Base-by-base conservation (phyloP, 2,113 vertebrate species). In the Macaca mulatta region DNA sequence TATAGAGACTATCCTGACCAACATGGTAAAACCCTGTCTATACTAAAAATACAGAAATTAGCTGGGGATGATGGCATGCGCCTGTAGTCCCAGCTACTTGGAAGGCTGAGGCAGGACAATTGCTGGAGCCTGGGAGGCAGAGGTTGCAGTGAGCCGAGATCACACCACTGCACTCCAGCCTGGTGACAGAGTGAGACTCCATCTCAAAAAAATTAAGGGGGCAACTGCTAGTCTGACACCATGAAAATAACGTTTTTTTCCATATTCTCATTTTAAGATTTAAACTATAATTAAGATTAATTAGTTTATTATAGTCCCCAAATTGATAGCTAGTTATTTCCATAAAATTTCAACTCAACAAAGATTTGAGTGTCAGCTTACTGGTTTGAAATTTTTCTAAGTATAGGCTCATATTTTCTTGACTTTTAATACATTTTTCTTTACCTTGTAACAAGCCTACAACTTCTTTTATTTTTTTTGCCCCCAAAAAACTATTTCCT, bases 401-500 rank as follows among this genome's bases (percentile, higher is more conserved):
- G 8, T 88, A 50, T 45, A 91, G 59, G 12, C 35, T 43, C 30
- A 35, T 75, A 43, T 48, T 93, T 74, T 95, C 72, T 57, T 64
- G 20, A 80, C 43, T 92, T 96, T 64, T 40, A 69, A 69, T 81
- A 70, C 86, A 75, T 20, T 69, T 83, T 59, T 20, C 23, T 86
- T 89, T 78, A 61, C 25, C 3, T 35, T 78, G 4, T 78, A 94
- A 93, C 30, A 86, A 82, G 40, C 22, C 40, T 70, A 14, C 70
- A 72, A 75, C 30, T 77, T 91, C 11, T 79, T 77, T 70, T 45
- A 43, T 55, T 93, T 93, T 93, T 93, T 97, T 91, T n/a, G 4
- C 22, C 35, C 8, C 55, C 72, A 64, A 16, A 61, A 55, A 77
- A 48, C 69, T 82, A 81, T 23, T 43, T 89, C 57, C 59, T 72